Conservation (phyloP, 1,140 invertebrate genomes). For the Atta texana region DNA sequence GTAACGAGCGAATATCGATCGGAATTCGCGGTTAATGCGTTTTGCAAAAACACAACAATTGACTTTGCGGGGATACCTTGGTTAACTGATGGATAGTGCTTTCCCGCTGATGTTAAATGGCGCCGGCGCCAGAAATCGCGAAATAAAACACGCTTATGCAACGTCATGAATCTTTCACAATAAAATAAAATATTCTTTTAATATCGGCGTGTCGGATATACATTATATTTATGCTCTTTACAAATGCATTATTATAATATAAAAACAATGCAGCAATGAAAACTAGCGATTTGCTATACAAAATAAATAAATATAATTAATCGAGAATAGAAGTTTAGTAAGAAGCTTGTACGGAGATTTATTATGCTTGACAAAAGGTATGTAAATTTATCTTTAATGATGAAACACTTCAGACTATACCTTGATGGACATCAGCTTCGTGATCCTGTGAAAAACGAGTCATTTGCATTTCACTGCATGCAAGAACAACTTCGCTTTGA, state of each 20-base stretch:
- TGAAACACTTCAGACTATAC: background rate
- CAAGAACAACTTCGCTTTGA: constrained; percentile 35
- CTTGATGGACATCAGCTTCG: background rate
- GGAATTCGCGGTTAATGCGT: constrained; percentile 31
- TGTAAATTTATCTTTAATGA: constrained; percentile 33
- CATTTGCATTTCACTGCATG: constrained; percentile 40
- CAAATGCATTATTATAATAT: constrained; percentile 34
- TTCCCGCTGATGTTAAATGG: constrained; percentile 37
- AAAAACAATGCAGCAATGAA: background rate
- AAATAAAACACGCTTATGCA: constrained; percentile 34
- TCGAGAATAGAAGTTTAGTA: background rate
- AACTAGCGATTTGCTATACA: background rate
- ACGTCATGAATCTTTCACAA: constrained; percentile 41
- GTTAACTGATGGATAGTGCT: constrained; percentile 42
- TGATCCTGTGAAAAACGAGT: background rate
- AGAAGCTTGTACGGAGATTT: constrained; percentile 11
- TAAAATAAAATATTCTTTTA: constrained; percentile 4
- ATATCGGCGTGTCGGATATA: background rate
- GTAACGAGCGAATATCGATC: constrained; percentile 45
- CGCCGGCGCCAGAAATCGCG: constrained; percentile 33
- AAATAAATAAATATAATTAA: constrained; percentile 20
- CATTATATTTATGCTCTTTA: constrained; percentile 24
- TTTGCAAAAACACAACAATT: constrained; percentile 59
- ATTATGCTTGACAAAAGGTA: background rate
- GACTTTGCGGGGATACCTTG: constrained; percentile 31